Evolutionary conservation across 2,888 invertebrate genomes (phyloP), one percentile per base, ranked within the genome.

Genomic region (Polydrusus tereticollis): DNA sequence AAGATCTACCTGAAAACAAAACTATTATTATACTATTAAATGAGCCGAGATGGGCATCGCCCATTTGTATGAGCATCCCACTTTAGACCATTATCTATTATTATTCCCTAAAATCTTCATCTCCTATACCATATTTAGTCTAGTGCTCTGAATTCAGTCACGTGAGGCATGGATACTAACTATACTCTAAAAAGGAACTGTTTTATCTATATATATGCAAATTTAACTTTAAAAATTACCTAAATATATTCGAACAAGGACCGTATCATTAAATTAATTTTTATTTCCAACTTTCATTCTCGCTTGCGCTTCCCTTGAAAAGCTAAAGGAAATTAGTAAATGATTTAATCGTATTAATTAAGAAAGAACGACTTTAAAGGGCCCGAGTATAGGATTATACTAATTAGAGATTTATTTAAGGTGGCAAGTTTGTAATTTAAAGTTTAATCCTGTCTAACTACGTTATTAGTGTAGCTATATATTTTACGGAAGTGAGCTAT

Each of bases 341-440:
- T 72, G 67, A 72, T 67, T 67, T 60, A 72, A 45, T 63, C 29
- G 57, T 45, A 52, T 55, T 67, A 72, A 72, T 57, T 62, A 45
- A 52, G 23, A 55, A 59, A 59, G 50, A 58, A 47, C 41, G 62
- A 65, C 60, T 66, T 62, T 66, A 55, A 41, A 20, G 52, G 59
- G 55, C 45, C 43, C 57, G 59, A 65, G 58, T 66, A 45, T 57
- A 58, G 76, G 75, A 78, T 78, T 76, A 78, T 77, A 75, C 75
- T 76, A 77, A 77, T 78, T 77, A 75, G 73, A 75, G 76, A 78
- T 79, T 79, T 78, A 77, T 78, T 76, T 74, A 23, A 69, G 73
- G 73, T 72, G 77, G 71, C 75, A 65, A 72, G 50, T 47, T 33
- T 29, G 52, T 55, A 16, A 55, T 55, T 55, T 33, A 33, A 55